Evolutionary conservation across 1,140 invertebrate species (phyloP), one percentile per base, ranked within the genome.

Genomic region (Formica exsecta): DNA sequence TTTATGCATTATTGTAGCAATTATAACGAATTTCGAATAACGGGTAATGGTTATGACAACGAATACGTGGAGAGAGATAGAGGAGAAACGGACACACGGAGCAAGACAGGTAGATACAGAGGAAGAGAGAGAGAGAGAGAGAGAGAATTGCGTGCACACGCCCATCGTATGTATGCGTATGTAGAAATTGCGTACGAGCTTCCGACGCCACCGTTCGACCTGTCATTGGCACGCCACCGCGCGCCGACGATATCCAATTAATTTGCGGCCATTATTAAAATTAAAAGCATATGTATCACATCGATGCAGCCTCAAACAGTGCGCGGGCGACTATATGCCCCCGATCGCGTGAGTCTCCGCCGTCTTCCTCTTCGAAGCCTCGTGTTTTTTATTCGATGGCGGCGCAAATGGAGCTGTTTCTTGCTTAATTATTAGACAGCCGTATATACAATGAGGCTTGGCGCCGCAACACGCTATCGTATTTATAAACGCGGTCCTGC

Each of bases 241-340:
- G 64, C 74, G 54, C 1, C 81, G 77, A 73, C 91, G 89, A 92
- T 91, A 92, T 92, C 86, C 91, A 92, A 93, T 92, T 92, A 93
- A 93, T 93, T 92, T 87, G 73, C 85, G 86, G 88, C 86, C 85
- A 87, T 91, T 88, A 92, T 93, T 92, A 93, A 92, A 92, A 90
- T 90, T 90, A 87, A 90, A 90, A 89, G 75, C 74, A 38, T 51
- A 48, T 65, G 79, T 87, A 87, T 86, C 89, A 64, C 71, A 51
- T 87, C 88, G 75, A 83, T 70, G 77, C 70, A 64, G 41, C 44
- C 48, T 70, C 66, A 25, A 64, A 36, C 57, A 32, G 29, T 41
- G 44, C 36, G 41, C 22, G 54, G 19, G 66, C 83, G 22, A 22
- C 51, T 29, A 29, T 22, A 38, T 54, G 41, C n/a, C 32, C 51